Base-by-base conservation (phyloP, 2,113 vertebrate species). In the Oplegnathus fasciatus region DNA sequence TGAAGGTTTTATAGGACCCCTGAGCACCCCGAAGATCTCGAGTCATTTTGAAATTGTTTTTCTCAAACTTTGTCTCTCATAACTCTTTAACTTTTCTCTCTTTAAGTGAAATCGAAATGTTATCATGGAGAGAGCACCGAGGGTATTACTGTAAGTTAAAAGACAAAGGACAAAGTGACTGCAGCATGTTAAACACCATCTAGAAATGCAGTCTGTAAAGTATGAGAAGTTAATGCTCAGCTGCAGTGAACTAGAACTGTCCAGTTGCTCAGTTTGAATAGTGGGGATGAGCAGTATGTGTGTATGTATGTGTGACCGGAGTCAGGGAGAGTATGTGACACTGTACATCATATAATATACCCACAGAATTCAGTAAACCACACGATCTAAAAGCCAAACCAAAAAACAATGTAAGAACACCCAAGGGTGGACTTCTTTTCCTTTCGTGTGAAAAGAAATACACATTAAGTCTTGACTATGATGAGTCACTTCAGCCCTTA, bases 381-480 rank as follows among this genome's bases (percentile, higher is more conserved):
- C 32, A 14, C 26, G 14, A 32, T 50, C 30, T 13, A 5, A 0
- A 15, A 34, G 3, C 11, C 6, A 44, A 71, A 57, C 11, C 8
- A 40, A 54, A 40, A 20, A 42, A 52, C 14, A 18, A 4, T 7
- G 2, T 28, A 9, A 60, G 13, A 10, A 26, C 18, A 54, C 5
- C 61, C 4, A 37, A n/a, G n/a, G 6, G n/a, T 32, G 52, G 32
- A 32, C 54, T 55, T 68, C 54, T 55, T 68, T 60, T 46, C 22
- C 54, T 55, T 60, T 2, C 24, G 10, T 34, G 67, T 71, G 65
- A 48, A 32, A 76, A 64, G 40, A 78, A 52, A 69, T 10, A 48
- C 32, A 22, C 65, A 81, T 79, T 75, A 75, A 48, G 67, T 77
- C 48, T 18, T 72, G 78, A 85, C 85, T 80, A 44, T 75, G 79